Conservation (phyloP, 2,113 vertebrate genomes). For the Corydoras maculifer region DNA sequence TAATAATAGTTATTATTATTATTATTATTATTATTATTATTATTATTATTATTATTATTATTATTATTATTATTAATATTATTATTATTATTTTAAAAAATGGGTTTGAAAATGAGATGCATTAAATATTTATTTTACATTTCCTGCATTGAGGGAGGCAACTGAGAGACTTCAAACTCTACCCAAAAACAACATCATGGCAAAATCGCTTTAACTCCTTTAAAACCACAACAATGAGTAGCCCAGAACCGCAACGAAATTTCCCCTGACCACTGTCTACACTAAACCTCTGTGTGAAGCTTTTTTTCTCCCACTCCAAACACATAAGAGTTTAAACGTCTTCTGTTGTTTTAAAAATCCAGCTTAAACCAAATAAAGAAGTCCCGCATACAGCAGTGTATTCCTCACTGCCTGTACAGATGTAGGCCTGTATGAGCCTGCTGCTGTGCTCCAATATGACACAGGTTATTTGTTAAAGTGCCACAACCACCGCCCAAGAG, state of each 20-base stretch:
- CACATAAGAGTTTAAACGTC: slow-evolving; percentile 32
- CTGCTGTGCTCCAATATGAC: too few relatives aligned
- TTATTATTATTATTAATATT: too few relatives aligned
- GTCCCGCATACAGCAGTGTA: background rate
- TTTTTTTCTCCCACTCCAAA: slow-evolving; percentile 40
- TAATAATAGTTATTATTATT: too few relatives aligned
- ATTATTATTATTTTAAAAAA: too few relatives aligned
- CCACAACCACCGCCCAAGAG: too few relatives aligned
- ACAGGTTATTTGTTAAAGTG: too few relatives aligned
- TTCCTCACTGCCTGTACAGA: background rate
- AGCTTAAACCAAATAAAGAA: slow-evolving; percentile 50
- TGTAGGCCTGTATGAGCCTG: background rate
- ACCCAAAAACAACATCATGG: slow-evolving; percentile 53
- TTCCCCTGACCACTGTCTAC: slow-evolving; percentile 46
- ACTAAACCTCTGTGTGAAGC: slow-evolving; percentile 40
- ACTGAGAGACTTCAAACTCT: slow-evolving; percentile 12
- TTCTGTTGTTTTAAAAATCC: slow-evolving; percentile 17
- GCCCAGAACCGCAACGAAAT: slow-evolving; percentile 50
- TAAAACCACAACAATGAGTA: slow-evolving; percentile 47
- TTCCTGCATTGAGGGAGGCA: slow-evolving; percentile 4
- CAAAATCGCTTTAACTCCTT: slow-evolving; percentile 49
- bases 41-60: too few relatives aligned
- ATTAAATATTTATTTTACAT: background rate
- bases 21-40: too few relatives aligned
- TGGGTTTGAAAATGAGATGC: background rate